Base-by-base conservation (phyloP, 1,140 invertebrate species). In the Apis florea region DNA sequence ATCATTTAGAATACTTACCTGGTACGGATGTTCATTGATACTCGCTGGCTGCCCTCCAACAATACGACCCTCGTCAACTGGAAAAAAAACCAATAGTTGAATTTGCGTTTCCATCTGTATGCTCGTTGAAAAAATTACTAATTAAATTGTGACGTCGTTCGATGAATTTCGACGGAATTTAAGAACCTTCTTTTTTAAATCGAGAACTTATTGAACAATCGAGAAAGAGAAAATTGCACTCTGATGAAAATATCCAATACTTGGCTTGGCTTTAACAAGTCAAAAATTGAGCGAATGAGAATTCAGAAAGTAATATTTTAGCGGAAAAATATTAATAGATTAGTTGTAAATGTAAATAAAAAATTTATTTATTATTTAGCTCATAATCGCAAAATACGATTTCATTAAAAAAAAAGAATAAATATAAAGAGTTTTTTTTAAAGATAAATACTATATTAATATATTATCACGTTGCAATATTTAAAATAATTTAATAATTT, bases 21-120 rank as follows among this genome's bases (percentile, higher is more conserved):
- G 92, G 69, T 91, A 91, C 63, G 91, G 91, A 73, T 92, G 89
- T 49, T 89, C 64, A 56, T 86, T 75, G 69, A 93, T 93, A 54
- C 83, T 87, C 40, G 86, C 80, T 61, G 83, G 64, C 24, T 88
- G 69, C 26, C 92, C 92, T 21, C 92, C 92, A 54, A 93, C 88
- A 79, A 93, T 93, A 78, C 89, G 85, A 61, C 74, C 21, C 79
- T 83, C 80, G 66, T 79, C 83, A 66, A 76, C 74, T 84, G 58
- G 59, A 81, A 76, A n/a, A n/a, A 72, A 76, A 72, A 76, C 40
- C 85, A 73, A 86, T 86, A 69, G 68, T 64, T 74, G 63, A 56
- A 86, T 80, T 80, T 73, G 24, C 54, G 53, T 80, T 86, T 87
- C 53, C 59, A 31, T 47, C 13, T 56, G 63, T 63, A 51, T 51